Conservation (phyloP, 2,888 invertebrate genomes). For the Neoaliturus tenellus region DNA sequence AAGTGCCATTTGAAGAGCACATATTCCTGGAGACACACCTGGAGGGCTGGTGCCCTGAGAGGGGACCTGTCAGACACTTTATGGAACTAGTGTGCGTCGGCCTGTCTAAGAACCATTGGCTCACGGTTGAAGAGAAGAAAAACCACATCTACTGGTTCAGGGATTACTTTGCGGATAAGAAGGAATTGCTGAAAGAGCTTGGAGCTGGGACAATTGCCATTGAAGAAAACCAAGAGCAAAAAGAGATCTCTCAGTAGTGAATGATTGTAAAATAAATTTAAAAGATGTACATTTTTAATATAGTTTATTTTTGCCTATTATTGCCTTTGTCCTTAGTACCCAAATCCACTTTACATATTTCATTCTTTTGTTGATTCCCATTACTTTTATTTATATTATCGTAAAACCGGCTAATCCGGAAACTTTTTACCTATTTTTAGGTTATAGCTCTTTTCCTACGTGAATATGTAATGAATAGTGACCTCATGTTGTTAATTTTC, state of each 20-base stretch:
- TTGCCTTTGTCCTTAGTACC: no score
- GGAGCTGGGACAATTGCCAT: constrained; percentile 61
- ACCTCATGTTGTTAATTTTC: no score
- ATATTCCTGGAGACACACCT: constrained; percentile 93
- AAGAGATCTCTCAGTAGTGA: constrained; percentile 17
- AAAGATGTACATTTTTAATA: neutral
- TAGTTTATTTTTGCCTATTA: neutral
- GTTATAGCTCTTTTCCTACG: no score
- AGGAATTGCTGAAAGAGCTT: constrained; percentile 71
- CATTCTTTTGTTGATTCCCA: no score
- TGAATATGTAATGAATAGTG: no score
- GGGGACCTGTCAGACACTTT: constrained; percentile 95
- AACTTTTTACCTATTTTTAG: no score
- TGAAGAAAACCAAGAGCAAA: constrained; percentile 22
- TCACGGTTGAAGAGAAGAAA: constrained; percentile 90
- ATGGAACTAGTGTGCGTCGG: constrained; percentile 98
- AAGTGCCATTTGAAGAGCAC: constrained; percentile 93
- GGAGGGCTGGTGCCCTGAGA: constrained; percentile 91
- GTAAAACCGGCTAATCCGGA: no score
- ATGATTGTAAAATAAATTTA: constrained; percentile 12
- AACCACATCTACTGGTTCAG: constrained; percentile 95
- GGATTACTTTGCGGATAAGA: constrained; percentile 91
- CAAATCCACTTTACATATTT: no score
- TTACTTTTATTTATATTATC: no score
- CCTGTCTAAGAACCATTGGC: constrained; percentile 94